Evolutionary conservation across 2,888 invertebrate species (phyloP), one percentile per base, ranked within the genome.

Genomic region (Eupelmus urozonus): DNA sequence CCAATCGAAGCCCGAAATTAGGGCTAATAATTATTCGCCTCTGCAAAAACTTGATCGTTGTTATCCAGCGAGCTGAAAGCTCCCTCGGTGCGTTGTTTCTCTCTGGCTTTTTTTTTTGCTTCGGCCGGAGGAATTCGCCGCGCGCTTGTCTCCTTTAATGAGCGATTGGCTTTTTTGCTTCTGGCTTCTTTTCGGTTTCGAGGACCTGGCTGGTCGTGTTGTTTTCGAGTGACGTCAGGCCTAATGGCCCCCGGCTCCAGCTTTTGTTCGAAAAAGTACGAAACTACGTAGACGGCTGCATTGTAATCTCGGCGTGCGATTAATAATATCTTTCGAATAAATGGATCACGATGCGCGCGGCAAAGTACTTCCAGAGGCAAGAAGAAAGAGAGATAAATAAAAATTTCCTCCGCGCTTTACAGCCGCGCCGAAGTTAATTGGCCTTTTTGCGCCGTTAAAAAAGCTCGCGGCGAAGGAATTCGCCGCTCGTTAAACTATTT

Each of bases 401-500:
- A 34, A 34, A 34, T 34, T 34, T 34, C n/a, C 34, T 34, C 34
- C 34, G 9, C 5, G 34, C 34, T 34, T 34, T 5, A 34, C 9
- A 34, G 9, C 3, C 34, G 34, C 9, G 9, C 34, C 3, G 34
- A 9, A 34, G 34, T 34, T 34, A 34, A 34, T 34, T 34, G 9
- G 9, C 9, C 34, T 34, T 60, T 74, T 74, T 49, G 23, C 51
- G 51, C 20, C 13, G 66, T n/a, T 4, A 57, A 23, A 59, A 34
- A 51, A 2, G 9, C 7, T 7, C 11, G 11, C 25, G 27, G 45
- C 49, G 45, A 60, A 66, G 69, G 76, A 62, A 66, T 72, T 45
- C 34, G 42, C 55, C 25, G 67, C 63, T 73, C 69, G 69, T 69
- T 78, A 63, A 62, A 69, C 62, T 63, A 57, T 73, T 78, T 73